Base-by-base conservation (phyloP, 2,888 invertebrate genomes). In the Isotomurus palustris region DNA sequence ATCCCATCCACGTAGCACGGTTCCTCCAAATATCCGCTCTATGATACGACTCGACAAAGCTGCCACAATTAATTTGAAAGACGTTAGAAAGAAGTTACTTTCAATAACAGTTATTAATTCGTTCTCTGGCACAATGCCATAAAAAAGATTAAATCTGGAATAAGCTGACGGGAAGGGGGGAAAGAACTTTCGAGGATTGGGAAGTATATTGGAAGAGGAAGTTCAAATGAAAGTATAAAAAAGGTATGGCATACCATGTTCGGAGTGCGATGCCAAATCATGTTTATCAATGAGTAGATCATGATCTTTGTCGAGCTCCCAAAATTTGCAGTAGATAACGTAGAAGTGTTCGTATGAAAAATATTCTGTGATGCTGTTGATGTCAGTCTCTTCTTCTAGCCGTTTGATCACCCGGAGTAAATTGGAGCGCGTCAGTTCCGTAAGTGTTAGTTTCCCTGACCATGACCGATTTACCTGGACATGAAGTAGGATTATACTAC, bases 241-340 rank as follows among this genome's bases (percentile, higher is more conserved):
- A 10, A 17, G 24, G 43, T 19, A 22, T 5, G 24, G 69, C 77
- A 80, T 77, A 92, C 93, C 92, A 75, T 94, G 92, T 77, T 97
- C 95, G 73, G 93, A 93, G 77, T 99, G 96, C 73, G 91, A 82
- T 36, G 90, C 88, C 59, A 99, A 82, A 78, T 99, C 97, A 71
- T 88, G 86, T 75, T 88, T 91, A 78, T 90, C 92, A 72, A 99
- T 96, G 73, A 88, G 88, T 71, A 99, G 80, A 79, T 99, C 97
- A 77, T 99, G 99, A 79, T 99, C 99, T 65, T 90, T 84, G 77
- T 99, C 99, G 75, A 99, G 78, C 78, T 99, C 99, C 99, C 99
- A 99, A 79, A 99, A 99, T 78, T 99, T 99, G 81, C 99, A 99
- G 78, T 99, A 99, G 76, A 99, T 96, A 61, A 99, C 99, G 80